Evolutionary conservation across 2,113 vertebrate genomes (phyloP).

Genomic region (Ctenomys sociabilis): DNA sequence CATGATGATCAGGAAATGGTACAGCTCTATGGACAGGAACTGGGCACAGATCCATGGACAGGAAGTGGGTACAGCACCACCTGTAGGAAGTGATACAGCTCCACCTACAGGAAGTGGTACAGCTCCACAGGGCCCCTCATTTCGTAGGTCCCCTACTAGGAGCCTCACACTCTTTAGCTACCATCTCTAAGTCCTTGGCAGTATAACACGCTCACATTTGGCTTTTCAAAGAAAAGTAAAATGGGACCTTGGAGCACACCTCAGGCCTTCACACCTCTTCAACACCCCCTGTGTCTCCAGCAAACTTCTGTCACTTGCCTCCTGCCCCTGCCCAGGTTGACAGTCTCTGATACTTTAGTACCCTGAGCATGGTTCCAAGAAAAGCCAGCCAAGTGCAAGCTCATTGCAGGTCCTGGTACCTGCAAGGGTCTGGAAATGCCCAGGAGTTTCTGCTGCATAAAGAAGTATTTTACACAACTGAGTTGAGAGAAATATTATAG

Average conservation of each 20-base stretch:
- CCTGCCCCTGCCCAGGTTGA: not conserved
- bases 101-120: not conserved
- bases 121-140: no score
- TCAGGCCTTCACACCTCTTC: not conserved
- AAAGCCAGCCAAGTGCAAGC: not conserved
- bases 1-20: no score
- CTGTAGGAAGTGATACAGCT: not conserved
- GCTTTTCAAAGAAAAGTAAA: not conserved
- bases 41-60: no score
- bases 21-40: not conserved
- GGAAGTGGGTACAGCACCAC: no score
- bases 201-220: not conserved
- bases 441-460: not conserved
- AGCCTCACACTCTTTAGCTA: not conserved
- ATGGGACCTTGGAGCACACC: not conserved
- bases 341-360: fast-evolving
- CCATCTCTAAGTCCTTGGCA: not conserved
- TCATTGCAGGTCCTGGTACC: no score
- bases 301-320: not conserved
- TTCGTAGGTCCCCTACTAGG: not conserved
- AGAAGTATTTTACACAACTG: not conserved
- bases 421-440: not conserved
- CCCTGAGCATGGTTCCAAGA: not conserved
- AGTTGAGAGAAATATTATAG: no score
- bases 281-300: not conserved